phyloP scores from a whole-genome alignment of 2,888 invertebrate genomes.

The Ormyrus labotus region DNA sequence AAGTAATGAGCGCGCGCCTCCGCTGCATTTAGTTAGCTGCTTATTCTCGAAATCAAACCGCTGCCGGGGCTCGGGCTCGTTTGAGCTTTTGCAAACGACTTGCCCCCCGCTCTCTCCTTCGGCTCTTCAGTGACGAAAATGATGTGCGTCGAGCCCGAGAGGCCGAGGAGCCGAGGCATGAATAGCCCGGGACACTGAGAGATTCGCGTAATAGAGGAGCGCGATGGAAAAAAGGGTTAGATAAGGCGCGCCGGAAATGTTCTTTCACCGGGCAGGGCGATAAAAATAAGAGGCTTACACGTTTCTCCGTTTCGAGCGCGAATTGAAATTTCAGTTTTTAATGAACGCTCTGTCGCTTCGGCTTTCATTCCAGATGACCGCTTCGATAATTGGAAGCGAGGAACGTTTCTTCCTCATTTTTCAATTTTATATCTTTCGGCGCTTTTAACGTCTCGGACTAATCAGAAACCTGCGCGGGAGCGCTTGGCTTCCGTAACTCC shows the following conservation, averaged over 20 bases:
- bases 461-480: too few relatives aligned
- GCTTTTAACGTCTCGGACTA: too few relatives aligned
- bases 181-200: slow-evolving; percentile 18
- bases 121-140: slow-evolving; percentile 39
- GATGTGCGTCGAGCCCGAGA: slow-evolving; percentile 31
- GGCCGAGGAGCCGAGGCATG: not conserved
- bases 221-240: not conserved
- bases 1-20: slow-evolving; percentile 48
- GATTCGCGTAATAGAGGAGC: not conserved
- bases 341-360: slow-evolving; percentile 1
- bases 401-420: too few relatives aligned
- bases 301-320: not conserved
- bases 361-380: too few relatives aligned
- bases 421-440: too few relatives aligned
- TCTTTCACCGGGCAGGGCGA: not conserved
- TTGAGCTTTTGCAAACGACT: slow-evolving; percentile 33
- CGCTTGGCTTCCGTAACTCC: too few relatives aligned
- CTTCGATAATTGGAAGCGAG: too few relatives aligned
- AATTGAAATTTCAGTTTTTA: slow-evolving; percentile 28
- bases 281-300: not conserved
- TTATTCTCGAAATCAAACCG: slow-evolving; percentile 50
- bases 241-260: not conserved
- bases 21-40: slow-evolving; percentile 49
- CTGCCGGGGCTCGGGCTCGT: slow-evolving; percentile 17
- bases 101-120: not conserved